Evolutionary conservation across 2,888 invertebrate genomes (phyloP), one percentile per base, ranked within the genome.

Genomic region (Oxyteleia sp.): DNA sequence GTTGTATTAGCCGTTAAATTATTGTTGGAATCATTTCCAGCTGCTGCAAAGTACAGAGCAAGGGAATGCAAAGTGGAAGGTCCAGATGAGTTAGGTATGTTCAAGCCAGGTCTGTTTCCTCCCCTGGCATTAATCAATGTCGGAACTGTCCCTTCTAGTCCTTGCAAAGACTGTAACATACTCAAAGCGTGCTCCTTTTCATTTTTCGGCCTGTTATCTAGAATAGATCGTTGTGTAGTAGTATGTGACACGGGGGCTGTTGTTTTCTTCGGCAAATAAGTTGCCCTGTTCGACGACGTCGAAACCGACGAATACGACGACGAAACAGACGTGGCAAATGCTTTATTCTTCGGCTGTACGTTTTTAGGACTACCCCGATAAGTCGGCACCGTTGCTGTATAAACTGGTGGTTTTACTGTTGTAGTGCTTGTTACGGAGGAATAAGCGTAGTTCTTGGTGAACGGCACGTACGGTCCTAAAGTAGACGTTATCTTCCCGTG

Each of bases 11-110:
- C 90, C 0, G 92, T 88, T 3, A 93, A 92, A 32, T 94, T 92
- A 4, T 87, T 86, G 1, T 89, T 88, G 2, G 89, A 90, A 32
- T 90, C 90, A n/a, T 90, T 90, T 81, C 95, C 94, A 85, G 96
- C 95, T 7, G 96, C 96, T 1, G 97, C 97, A 90, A 97, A 97
- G 90, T 97, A 97, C 85, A 96, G 95, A 0, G 97, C 97, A 49
- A 97, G 91, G 0, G 97, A 96, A 87, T 97, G 96, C 10, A 97
- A 93, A 0, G 97, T 96, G 90, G 96, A 96, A 0, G 97, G 97
- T 0, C 97, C 96, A 0, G 96, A 95, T 0, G 97, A 96, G 13
- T 96, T 95, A 1, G 96, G 96, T 7, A 96, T 95, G 4, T 95
- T 94, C n/a, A 96, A 93, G 2, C 96, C 96, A 35, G 95, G 94